Evolutionary conservation across 1,140 invertebrate species (phyloP).

Genomic region (Drusus annulatus): DNA sequence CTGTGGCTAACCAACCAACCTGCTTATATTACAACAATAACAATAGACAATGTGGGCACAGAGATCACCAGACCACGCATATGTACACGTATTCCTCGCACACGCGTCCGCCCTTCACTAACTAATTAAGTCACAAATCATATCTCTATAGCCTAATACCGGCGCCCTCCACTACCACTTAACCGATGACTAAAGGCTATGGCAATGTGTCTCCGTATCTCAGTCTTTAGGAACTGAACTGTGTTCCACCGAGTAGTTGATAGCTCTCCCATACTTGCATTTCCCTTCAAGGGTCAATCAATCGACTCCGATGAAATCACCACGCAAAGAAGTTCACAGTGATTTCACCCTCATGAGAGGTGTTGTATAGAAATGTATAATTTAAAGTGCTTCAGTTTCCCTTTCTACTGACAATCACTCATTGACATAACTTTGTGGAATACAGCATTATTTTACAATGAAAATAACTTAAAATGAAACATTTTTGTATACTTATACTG

Average conservation of each 20-base stretch:
- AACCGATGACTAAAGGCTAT: constrained; percentile 21
- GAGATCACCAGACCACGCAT: neutral
- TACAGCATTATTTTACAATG: neutral
- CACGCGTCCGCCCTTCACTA: constrained; percentile 27
- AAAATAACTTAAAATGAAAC: too few species aligned
- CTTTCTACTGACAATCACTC: neutral
- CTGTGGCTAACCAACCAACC: neutral
- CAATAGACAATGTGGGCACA: constrained; percentile 53
- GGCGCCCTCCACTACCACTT: neutral
- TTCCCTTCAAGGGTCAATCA: too few species aligned
- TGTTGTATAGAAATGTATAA: too few species aligned
- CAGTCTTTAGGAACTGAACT: neutral
- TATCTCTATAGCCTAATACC: constrained; percentile 27
- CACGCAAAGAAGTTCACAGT: too few species aligned
- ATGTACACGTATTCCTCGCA: neutral
- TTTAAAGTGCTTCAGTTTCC: too few species aligned
- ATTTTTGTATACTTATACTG: too few species aligned
- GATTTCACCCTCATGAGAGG: too few species aligned
- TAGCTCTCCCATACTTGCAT: too few species aligned
- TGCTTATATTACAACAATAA: constrained; percentile 55
- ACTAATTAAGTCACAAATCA: constrained; percentile 50
- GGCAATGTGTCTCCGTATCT: constrained; percentile 19
- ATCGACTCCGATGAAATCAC: too few species aligned
- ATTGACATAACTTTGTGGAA: neutral
- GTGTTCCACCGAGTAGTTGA: too few species aligned